Percentiles rank a stretch among this genome's conserved stretches.
These are phyloP conservation scores for Oithona nana DNA, from an alignment of 2,888 invertebrate genomes.

Conservation along the genomic window DNA sequence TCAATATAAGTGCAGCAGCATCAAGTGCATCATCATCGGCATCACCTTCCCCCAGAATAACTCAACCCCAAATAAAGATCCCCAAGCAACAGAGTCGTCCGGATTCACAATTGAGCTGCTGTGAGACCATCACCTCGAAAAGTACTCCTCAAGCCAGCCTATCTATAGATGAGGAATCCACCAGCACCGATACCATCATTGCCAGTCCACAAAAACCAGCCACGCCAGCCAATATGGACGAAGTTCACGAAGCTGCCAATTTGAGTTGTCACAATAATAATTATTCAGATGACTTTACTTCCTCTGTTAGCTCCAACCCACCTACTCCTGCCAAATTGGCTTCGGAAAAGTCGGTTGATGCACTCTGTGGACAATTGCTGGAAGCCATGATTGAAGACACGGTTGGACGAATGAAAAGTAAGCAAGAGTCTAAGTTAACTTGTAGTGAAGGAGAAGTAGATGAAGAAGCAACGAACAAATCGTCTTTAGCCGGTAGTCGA, in stretches of 20 bases:
- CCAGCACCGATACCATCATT: neutral
- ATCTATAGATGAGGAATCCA: neutral
- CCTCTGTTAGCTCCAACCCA: neutral
- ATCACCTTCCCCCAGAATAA: neutral
- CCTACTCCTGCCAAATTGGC: neutral
- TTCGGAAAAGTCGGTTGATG: neutral
- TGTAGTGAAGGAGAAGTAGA: neutral
- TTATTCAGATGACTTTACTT: constrained; percentile 1
- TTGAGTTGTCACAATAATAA: too few species aligned
- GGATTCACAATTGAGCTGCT: neutral
- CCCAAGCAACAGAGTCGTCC: neutral
- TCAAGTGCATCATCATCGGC: too few species aligned
- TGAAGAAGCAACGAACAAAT: neutral
- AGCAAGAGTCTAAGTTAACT: neutral
- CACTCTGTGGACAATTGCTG: neutral
- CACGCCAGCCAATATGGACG: neutral
- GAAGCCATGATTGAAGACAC: neutral
- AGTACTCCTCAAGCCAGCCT: neutral
- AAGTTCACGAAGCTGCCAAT: neutral
- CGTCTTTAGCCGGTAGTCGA: neutral
- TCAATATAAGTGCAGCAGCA: too few species aligned
- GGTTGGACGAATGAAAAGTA: neutral
- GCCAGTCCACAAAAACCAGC: constrained; percentile 15
- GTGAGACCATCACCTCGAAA: neutral
- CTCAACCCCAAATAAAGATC: constrained; percentile 12